Base-by-base conservation (phyloP, 2,888 invertebrate genomes). In the Matsumyia berberina region DNA sequence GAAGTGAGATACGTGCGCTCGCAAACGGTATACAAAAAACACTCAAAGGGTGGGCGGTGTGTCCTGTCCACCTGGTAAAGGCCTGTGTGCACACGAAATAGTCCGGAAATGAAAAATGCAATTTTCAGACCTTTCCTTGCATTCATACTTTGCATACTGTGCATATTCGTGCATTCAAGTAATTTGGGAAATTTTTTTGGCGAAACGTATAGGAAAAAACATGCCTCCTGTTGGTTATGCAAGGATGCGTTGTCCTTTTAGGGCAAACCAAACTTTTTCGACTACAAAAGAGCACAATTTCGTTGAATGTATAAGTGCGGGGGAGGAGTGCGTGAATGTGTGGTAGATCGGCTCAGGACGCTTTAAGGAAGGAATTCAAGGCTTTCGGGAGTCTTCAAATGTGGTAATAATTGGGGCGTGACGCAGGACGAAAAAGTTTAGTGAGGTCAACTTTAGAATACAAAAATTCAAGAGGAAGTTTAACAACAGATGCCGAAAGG, bases 91-190 rank as follows among this genome's bases (percentile, higher is more conserved):
- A 19, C 76, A 77, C 72, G 64, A 79, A 64, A 62, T 49, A 19
- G 66, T 12, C 73, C 79, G 83, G 83, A 85, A 74, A 79, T 80
- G 74, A 58, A 66, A 85, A 85, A 79, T 85, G 79, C 83, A 85
- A 85, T 85, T 85, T 85, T 74, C 73, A 49, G 55, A 69, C 79
- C 62, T 73, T 60, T 11, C 55, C 15, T 33, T 31, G 51, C 11
- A 62, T 60, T 72, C 35, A 57, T n/a, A 60, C 24, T 24, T 4
- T n/a, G n/a, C 24, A 4, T 24, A 24, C 24, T 24, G 24, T 4
- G n/a, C n/a, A n/a, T n/a, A 53, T 74, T 78, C 82, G 78, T 83
- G 78, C 39, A 72, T 70, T 78, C 44, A 46, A 53, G 53, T 53
- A 72, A 82, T 82, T 82, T 82, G 15, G 15, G 33, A 5, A 7